Evolutionary conservation across 1,140 invertebrate species (phyloP), one percentile per base, ranked within the genome.

Genomic region (Drosophila yakuba): DNA sequence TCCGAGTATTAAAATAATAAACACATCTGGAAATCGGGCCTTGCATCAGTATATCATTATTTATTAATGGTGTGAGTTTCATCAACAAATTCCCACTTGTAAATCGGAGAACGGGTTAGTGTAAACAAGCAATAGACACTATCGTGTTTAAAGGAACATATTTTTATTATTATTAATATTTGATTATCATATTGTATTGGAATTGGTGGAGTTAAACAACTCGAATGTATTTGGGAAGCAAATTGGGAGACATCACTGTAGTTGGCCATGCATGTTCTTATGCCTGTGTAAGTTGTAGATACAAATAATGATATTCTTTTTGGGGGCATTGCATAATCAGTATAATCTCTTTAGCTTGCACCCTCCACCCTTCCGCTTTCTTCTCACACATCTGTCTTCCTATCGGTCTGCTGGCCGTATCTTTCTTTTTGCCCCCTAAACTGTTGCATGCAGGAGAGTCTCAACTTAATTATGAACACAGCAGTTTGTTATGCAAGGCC

Each of bases 401-500:
- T 10, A 32, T 32, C 36, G 14, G 7, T 28, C 23, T 15, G 14
- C 28, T 60, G 14, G 28, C 15, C 10, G 39, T 43, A 35, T 36
- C 59, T 62, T 28, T 28, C 10, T 36, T n/a, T 38, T 41, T 41
- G 36, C 58, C 28, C 11, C 38, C 38, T 39, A n/a, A 48, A 48
- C 25, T 50, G 44, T 66, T 35, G 55, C 25, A 58, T 66, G 28
- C 44, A 61, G 17, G 23, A 45, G 28, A 45, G 28, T 23, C 58
- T 36, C 58, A 66, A 67, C 62, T 67, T 58, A 63, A 67, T 67
- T 67, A 69, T 69, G 48, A 69, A 67, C 36, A 47, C 32, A 36
- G 51, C 17, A 45, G 72, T 73, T 73, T 72, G 69, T 73, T 73
- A 72, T 60, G 69, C 69, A 73, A 72, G 69, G 67, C 69, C 69